Evolutionary conservation across 2,888 invertebrate genomes (phyloP).

Genomic region (Chaitophorus viminalis): DNA sequence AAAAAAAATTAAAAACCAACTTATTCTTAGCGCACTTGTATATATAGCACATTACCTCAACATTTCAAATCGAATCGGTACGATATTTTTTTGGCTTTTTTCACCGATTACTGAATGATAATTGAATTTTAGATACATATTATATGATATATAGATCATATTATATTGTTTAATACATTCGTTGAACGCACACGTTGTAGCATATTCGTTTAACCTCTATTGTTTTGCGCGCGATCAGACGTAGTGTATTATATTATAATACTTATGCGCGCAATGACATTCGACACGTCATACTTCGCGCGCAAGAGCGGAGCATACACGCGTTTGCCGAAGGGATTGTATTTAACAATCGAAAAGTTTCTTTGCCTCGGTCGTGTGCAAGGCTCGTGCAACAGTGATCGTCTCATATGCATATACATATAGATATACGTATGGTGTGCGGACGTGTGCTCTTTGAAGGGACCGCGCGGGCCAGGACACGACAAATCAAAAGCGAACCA

Average conservation of each 20-base stretch:
- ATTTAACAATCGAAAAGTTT: constrained; percentile 15
- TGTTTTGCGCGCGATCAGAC: background rate
- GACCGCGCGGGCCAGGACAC: background rate
- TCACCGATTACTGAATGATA: no score
- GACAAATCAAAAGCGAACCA: constrained; percentile 45
- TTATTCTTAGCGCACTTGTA: no score
- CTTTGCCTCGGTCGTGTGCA: background rate
- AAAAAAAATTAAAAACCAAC: no score
- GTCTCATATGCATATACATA: background rate
- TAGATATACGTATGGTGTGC: background rate
- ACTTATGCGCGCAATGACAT: background rate
- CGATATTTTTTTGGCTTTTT: no score
- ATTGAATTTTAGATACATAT: no score
- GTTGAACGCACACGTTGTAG: background rate
- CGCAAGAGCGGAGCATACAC: no score
- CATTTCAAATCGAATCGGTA: no score
- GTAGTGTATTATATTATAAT: no score
- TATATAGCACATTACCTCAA: no score
- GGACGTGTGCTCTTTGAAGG: constrained; percentile 15
- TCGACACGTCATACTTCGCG: background rate
- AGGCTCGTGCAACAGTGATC: background rate
- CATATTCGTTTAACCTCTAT: background rate
- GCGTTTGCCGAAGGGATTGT: constrained; percentile 30
- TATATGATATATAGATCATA: no score
- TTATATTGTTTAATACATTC: background rate